Conservation (phyloP, 1,140 invertebrate genomes). For the Dinoponera quadriceps region DNA sequence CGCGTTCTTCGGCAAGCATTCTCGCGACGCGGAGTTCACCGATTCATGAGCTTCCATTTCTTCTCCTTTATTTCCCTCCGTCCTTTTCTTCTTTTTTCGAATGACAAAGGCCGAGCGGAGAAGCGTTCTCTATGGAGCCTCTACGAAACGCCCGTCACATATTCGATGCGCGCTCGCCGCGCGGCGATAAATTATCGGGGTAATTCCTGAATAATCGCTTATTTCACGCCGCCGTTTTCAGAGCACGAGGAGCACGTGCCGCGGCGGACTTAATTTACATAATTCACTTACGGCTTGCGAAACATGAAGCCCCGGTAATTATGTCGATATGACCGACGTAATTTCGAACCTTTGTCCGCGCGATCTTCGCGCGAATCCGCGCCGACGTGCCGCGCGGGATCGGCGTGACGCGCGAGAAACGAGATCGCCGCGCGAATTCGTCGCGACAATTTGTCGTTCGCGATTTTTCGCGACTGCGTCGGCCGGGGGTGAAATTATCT, state of each 20-base stretch:
- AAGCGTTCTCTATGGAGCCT: slow-evolving; percentile 13
- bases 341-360: slow-evolving; percentile 26
- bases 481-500: no score
- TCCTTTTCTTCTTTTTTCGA: no score
- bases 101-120: neutral
- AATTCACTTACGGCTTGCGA: slow-evolving; percentile 54
- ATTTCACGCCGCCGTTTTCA: slow-evolving; percentile 56
- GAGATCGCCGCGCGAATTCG: neutral
- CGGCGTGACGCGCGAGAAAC: neutral
- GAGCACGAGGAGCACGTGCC: slow-evolving; percentile 19
- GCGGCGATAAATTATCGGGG: slow-evolving; percentile 49
- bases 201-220: slow-evolving; percentile 62
- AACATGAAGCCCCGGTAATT: slow-evolving; percentile 49
- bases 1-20: neutral
- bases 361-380: neutral
- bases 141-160: slow-evolving; percentile 41
- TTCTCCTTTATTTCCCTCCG: no score
- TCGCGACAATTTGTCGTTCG: no score
- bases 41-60: neutral
- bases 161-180: slow-evolving; percentile 51
- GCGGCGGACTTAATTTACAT: slow-evolving; percentile 55
- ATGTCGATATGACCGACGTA: slow-evolving; percentile 12
- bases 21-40: neutral
- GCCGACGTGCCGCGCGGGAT: no score
- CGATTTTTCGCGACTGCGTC: no score